Percentiles rank a stretch among this genome's conserved stretches.
Conservation (phyloP, 2,797 vertebrate genomes). For the Apodemus agrarius region DNA sequence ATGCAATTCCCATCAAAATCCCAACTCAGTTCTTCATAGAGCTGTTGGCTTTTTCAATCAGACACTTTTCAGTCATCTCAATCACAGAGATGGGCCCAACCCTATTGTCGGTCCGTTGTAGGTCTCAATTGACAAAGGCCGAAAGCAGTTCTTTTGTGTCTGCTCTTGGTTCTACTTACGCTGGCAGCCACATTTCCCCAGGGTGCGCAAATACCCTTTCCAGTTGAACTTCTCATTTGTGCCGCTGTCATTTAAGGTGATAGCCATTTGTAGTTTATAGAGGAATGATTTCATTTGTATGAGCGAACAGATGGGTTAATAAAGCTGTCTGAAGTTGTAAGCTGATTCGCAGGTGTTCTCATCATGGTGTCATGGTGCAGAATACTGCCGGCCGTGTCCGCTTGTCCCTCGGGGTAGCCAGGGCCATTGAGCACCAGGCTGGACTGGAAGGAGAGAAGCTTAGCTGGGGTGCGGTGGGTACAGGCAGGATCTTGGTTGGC, state of each 20-base stretch:
- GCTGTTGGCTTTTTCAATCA: neutral
- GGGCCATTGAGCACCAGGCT: neutral
- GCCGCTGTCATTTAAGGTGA: slow-evolving; percentile 64
- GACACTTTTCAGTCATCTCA: neutral
- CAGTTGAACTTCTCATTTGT: slow-evolving; percentile 70
- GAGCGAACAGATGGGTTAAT: slow-evolving; percentile 74
- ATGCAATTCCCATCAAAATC: too few species aligned
- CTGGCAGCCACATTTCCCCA: slow-evolving; percentile 56
- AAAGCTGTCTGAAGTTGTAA: slow-evolving; percentile 68
- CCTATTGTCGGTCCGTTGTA: neutral
- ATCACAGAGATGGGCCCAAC: neutral
- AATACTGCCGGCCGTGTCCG: neutral
- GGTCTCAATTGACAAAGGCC: slow-evolving; percentile 48
- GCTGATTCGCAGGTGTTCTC: slow-evolving; percentile 45
- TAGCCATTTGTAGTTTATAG: slow-evolving; percentile 61
- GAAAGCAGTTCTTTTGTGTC: slow-evolving; percentile 31
- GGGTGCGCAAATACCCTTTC: slow-evolving; percentile 61
- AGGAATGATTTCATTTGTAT: slow-evolving; percentile 71
- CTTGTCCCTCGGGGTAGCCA: neutral
- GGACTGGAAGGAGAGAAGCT: neutral
- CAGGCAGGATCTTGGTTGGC: neutral
- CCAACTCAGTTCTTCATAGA: too few species aligned
- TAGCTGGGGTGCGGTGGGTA: neutral
- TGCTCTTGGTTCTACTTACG: slow-evolving; percentile 53
- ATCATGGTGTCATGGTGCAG: slow-evolving; percentile 30